Evolutionary conservation across 2,888 invertebrate genomes (phyloP), one percentile per base, ranked within the genome.

Genomic region (Craniophora ligustri): DNA sequence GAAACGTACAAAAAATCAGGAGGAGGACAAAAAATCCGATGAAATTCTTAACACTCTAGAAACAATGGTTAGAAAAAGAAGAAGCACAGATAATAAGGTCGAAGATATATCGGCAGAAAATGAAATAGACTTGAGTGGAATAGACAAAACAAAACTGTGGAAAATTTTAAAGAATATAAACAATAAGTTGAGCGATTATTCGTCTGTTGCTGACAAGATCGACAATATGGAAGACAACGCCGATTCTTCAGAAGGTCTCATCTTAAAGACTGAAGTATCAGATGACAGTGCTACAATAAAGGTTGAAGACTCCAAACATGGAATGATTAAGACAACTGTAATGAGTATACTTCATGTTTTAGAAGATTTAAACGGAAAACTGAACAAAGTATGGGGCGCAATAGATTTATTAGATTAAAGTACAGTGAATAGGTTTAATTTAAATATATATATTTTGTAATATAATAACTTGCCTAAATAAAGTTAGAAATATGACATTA

Each of bases 361-460:
- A 38, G 76, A 81, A 16, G 89, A 91, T 58, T 75, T 93, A 3
- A 91, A 88, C 56, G 82, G 80, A 11, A 90, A 92, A 54, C 74
- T 93, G 26, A 88, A 85, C 49, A 86, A 72, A 45, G 75, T 89
- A 67, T 89, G 91, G 86, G 81, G 82, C 35, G 82, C 85, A 5
- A 73, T 92, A 3, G 81, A 78, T 30, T 41, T 89, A 5, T 73
- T 92, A 62, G 87, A 90, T 55, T 93, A 86, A 72, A 58, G 32
- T 63, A 69, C 76, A 79, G 76, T 76, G 78, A 79, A 58, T 67
- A 67, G 56, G 53, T 63, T n/a, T 69, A 66, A 19, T 34, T 57
- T 67, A 35, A 63, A 65, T 58, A 49, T 35, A 36, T 40, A 16
- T 40, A 35, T 2, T 10, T 44, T 11, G 21, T 23, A 1, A 10